A percentile compares a stretch with the other conserved stretches of the same genome.
phyloP scores from a whole-genome alignment of 2,797 vertebrate species.

The Fratercula arctica region DNA sequence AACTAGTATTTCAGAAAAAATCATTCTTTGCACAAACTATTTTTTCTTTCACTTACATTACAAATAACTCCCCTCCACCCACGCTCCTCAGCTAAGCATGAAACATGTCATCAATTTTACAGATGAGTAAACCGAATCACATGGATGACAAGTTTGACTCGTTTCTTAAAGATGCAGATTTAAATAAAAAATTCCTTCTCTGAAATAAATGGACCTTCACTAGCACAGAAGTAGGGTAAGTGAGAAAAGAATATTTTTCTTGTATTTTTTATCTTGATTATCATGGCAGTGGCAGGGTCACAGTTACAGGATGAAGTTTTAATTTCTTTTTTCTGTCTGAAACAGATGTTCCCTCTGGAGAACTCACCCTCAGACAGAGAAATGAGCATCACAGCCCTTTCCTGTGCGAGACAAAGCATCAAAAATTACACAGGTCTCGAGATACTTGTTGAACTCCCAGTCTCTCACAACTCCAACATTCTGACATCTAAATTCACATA shows the following conservation, averaged over 20 bases:
- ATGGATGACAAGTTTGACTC: neutral
- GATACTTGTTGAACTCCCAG: neutral
- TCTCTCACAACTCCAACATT: neutral
- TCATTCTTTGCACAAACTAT: neutral
- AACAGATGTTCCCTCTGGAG: neutral
- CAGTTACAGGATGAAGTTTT: neutral
- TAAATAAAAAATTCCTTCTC: neutral
- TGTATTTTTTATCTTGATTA: neutral
- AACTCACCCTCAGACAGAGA: neutral
- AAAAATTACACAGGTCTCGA: neutral
- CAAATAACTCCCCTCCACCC: neutral
- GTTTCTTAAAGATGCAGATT: neutral
- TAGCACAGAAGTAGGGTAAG: neutral
- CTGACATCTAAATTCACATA: neutral
- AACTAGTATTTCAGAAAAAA: neutral
- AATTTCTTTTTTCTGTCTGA: neutral
- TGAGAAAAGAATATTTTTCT: neutral
- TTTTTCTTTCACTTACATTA: neutral
- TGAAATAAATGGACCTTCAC: neutral
- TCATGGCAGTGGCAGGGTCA: neutral
- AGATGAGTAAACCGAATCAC: constrained; percentile 13
- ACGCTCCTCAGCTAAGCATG: neutral
- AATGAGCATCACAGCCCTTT: neutral
- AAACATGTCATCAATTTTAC: neutral
- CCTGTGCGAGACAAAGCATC: neutral